These are phyloP conservation scores for Drosophila orosa DNA, from an alignment of 1,140 invertebrate species.

Conservation along the genomic window DNA sequence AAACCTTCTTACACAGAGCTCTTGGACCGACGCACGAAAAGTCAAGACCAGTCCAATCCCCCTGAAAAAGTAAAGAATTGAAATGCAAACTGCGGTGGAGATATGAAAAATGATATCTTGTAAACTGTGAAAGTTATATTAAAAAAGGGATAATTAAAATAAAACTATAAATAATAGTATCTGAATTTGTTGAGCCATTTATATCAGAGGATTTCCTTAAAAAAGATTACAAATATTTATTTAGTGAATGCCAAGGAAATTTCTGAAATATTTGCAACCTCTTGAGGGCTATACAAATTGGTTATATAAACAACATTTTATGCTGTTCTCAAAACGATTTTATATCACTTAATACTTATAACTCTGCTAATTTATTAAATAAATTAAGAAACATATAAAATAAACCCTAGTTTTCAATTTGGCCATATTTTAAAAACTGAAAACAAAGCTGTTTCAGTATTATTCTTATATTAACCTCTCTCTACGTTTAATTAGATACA, in stretches of 20 bases:
- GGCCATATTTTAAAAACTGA: background rate
- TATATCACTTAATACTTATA: background rate
- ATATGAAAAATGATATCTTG: background rate
- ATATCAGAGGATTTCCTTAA: too few relatives aligned
- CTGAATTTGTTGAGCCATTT: too few relatives aligned
- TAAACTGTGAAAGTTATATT: background rate
- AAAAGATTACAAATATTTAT: too few relatives aligned
- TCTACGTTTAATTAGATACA: background rate
- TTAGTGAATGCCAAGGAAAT: too few relatives aligned
- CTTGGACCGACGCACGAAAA: constrained; percentile 53
- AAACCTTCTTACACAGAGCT: constrained; percentile 63
- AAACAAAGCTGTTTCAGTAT: background rate
- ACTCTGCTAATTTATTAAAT: background rate
- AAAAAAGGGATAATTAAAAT: background rate
- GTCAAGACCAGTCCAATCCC: constrained; percentile 9
- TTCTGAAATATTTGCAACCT: too few relatives aligned
- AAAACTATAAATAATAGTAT: background rate
- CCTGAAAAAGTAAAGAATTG: constrained; percentile 7
- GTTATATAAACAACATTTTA: too few relatives aligned
- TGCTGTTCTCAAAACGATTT: too few relatives aligned
- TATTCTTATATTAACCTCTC: background rate
- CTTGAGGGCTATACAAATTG: too few relatives aligned
- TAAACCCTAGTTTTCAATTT: background rate
- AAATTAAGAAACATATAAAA: background rate
- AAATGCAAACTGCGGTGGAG: background rate